A percentile compares a stretch with the other conserved stretches of the same genome.
Evolutionary conservation across 2,888 invertebrate species (phyloP).

Genomic region (Anthrax anthrax): DNA sequence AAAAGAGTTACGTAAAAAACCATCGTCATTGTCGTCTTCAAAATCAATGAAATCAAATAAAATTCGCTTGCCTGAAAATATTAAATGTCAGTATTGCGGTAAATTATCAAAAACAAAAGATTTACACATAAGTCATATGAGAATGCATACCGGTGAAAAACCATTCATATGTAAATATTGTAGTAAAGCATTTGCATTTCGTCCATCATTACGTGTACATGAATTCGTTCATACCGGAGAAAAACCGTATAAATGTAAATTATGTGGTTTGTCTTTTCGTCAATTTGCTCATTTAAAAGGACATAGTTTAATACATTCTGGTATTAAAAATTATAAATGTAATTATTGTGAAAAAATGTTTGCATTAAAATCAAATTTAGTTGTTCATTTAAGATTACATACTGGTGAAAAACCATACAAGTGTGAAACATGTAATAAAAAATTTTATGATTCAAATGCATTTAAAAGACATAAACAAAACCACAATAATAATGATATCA

Average conservation of each 20-base stretch:
- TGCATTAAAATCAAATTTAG: conserved; percentile 13
- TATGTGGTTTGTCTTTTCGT: conserved; percentile 10
- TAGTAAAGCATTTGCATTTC: conserved; percentile 10
- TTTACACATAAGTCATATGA: conserved; percentile 10
- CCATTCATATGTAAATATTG: conserved; percentile 12
- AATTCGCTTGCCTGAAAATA: not conserved
- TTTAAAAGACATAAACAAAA: conserved; percentile 14
- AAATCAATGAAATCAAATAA: not conserved
- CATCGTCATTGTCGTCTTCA: not conserved
- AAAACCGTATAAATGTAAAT: conserved; percentile 12
- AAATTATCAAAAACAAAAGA: conserved; percentile 8
- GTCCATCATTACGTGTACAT: conserved; percentile 12
- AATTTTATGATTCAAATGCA: conserved; percentile 16
- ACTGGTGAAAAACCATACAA: conserved; percentile 15
- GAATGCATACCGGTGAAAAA: conserved; percentile 12
- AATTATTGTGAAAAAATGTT: conserved; percentile 11
- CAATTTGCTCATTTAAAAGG: conserved; percentile 14
- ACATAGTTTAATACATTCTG: conserved; percentile 13
- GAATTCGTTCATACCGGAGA: conserved; percentile 13
- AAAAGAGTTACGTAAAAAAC: conserved; percentile 3
- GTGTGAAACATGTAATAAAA: conserved; percentile 14
- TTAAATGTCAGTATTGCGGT: conserved; percentile 10
- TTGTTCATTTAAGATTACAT: conserved; percentile 14
- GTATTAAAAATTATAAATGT: conserved; percentile 11
- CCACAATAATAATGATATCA: conserved; percentile 9